These are phyloP conservation scores for Aporrectodea caliginosa DNA, from an alignment of 1,140 invertebrate species.

Conservation along the genomic window DNA sequence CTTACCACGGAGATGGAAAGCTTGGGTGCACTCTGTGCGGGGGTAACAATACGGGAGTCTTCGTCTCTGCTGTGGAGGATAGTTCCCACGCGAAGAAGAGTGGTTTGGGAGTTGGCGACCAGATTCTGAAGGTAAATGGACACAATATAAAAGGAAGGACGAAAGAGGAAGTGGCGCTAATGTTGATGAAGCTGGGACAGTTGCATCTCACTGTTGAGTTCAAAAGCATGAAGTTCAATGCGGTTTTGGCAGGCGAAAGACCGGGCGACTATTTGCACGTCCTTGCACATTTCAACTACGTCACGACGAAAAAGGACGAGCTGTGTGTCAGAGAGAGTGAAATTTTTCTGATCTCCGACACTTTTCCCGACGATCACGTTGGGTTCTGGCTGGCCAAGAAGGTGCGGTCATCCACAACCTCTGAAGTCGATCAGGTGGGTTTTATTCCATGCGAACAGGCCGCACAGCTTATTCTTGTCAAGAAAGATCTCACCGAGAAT, in stretches of 20 bases:
- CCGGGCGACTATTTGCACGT: constrained; percentile 22
- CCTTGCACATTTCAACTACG: constrained; percentile 13
- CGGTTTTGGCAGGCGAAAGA: constrained; percentile 7
- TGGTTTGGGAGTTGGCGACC: constrained; percentile 25
- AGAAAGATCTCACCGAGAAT: not conserved
- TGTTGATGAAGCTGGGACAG: not conserved
- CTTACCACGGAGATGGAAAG: not conserved
- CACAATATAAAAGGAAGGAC: constrained; percentile 8
- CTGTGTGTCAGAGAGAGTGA: constrained; percentile 18
- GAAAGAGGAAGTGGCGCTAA: constrained; percentile 23
- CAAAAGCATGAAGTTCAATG: not conserved
- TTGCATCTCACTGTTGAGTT: constrained; percentile 11
- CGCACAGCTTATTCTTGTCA: constrained; percentile 15
- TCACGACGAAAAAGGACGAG: not conserved
- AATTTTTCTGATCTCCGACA: constrained; percentile 23
- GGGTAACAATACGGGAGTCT: constrained; percentile 28
- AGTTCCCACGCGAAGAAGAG: not conserved
- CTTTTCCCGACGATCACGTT: constrained; percentile 8
- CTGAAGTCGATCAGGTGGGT: constrained; percentile 1
- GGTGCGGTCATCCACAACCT: not conserved
- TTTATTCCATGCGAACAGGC: constrained; percentile 22
- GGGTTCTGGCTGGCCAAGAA: constrained; percentile 24
- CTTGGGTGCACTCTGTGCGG: constrained; percentile 18
- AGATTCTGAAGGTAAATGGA: constrained; percentile 28
- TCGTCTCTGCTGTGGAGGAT: constrained; percentile 5